Evolutionary conservation across 2,797 vertebrate species (phyloP), one percentile per base, ranked within the genome.

Genomic region (Enteromius viviparus): DNA sequence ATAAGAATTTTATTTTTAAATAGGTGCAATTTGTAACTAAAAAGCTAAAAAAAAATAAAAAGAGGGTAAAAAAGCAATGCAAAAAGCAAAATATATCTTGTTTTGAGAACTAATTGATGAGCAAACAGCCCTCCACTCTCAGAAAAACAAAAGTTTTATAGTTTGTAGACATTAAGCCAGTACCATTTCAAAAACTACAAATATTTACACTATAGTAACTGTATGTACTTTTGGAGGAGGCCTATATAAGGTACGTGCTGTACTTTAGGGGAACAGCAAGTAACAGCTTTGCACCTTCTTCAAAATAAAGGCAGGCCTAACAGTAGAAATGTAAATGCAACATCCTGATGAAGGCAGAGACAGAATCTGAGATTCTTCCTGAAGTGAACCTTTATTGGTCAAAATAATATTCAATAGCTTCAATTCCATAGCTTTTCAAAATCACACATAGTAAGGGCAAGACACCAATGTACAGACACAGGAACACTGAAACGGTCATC

Each of bases 401-500:
- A 81, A 79, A 77, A 83, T 91, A 87, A 92, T 86, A 90, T 92
- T 92, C 84, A 89, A n/a, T 88, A 90, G 78, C 81, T 90, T 90
- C 89, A 81, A 76, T 87, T 77, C 87, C 53, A 87, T 86, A 89
- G 72, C 83, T 92, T 93, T 90, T 91, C 51, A 84, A 69, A 76
- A 84, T 81, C 88, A 90, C 89, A 83, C 75, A 90, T 81, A 90
- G 84, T 76, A 26, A 26, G 9, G 85, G 89, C 53, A 79, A 74
- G 70, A 77, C 74, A 91, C 88, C 81, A 86, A 91, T 87, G 91
- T 86, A 88, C 84, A 83, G 69, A 89, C 55, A 87, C 69, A 69
- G 80, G 53, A 88, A 86, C 58, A 89, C 55, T 84, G 70, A 87
- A 83, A 82, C 87, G 85, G 88, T 84, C 23, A n/a, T 86, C 34